A percentile compares a stretch with the other conserved stretches of the same genome.
These are phyloP conservation scores for Papilio elwesi DNA, from an alignment of 2,888 invertebrate species.

Conservation along the genomic window DNA sequence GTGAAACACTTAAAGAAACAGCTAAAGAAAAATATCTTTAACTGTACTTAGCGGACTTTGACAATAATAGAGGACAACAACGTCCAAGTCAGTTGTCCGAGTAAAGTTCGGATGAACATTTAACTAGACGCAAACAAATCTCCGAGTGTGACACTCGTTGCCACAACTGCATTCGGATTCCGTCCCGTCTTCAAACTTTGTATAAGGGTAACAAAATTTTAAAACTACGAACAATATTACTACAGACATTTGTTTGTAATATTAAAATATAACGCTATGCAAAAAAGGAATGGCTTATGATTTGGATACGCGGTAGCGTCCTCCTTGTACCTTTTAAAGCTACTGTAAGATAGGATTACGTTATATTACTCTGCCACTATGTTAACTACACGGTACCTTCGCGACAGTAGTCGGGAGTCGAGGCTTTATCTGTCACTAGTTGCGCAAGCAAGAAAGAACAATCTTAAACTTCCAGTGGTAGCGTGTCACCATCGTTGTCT, in stretches of 20 bases:
- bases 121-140: conserved; percentile 81
- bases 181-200: conserved; percentile 45
- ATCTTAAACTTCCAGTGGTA: too few relatives aligned
- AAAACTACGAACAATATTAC: conserved; percentile 12
- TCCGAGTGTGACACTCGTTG: conserved; percentile 67
- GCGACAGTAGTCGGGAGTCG: too few relatives aligned
- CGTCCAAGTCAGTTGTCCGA: conserved; percentile 37
- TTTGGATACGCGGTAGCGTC: too few relatives aligned
- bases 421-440: too few relatives aligned
- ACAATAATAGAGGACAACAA: conserved; percentile 39
- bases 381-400: too few relatives aligned
- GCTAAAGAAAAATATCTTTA: conserved; percentile 34
- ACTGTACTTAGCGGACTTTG: conserved; percentile 31
- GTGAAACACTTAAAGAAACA: conserved; percentile 20
- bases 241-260: conserved; percentile 1
- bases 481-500: too few relatives aligned
- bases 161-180: conserved; percentile 59
- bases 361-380: too few relatives aligned
- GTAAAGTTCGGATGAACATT: conserved; percentile 72
- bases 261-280: background rate
- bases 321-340: too few relatives aligned
- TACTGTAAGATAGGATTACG: too few relatives aligned
- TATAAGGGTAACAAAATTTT: conserved; percentile 14
- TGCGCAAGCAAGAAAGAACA: too few relatives aligned
- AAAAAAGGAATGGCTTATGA: background rate